Percentiles rank a stretch among this genome's conserved stretches.
Conservation (phyloP, 2,888 invertebrate genomes). For the Hoplodrina blanda region DNA sequence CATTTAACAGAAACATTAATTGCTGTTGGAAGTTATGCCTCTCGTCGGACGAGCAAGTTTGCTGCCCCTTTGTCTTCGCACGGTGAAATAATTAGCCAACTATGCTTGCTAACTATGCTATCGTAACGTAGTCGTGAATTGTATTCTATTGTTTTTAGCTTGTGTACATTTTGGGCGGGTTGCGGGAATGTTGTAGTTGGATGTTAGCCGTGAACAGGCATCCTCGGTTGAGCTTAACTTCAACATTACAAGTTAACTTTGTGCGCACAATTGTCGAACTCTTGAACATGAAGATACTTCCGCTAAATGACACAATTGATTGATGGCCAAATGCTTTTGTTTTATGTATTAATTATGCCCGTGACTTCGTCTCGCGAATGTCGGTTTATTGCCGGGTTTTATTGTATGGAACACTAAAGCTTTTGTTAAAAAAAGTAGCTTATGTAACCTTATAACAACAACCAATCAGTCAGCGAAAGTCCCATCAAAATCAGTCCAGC, state of each 20-base stretch:
- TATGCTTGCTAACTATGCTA: conserved; percentile 56
- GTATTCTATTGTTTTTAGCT: conserved; percentile 55
- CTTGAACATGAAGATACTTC: background rate
- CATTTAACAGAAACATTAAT: conserved; percentile 68
- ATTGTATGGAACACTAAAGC: too few species aligned
- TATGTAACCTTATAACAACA: too few species aligned
- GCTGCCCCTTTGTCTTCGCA: conserved; percentile 56
- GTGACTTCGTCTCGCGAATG: too few species aligned
- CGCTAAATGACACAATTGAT: background rate
- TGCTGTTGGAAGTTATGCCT: conserved; percentile 69
- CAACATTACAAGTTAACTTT: background rate
- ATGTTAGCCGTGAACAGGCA: conserved; percentile 7
- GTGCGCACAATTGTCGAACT: background rate
- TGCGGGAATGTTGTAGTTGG: conserved; percentile 36
- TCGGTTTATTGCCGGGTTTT: background rate
- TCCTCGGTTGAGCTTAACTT: conserved; percentile 8
- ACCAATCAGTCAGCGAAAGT: too few species aligned
- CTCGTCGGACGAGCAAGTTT: conserved; percentile 62
- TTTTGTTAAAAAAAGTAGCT: too few species aligned
- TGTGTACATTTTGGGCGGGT: conserved; percentile 34
- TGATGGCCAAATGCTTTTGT: background rate
- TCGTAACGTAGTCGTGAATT: conserved; percentile 37
- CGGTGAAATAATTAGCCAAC: conserved; percentile 64
- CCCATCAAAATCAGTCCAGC: too few species aligned
- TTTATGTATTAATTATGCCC: too few species aligned